These are phyloP conservation scores for Thinocorus orbignyianus DNA, from an alignment of 2,113 vertebrate genomes.

Conservation along the genomic window DNA sequence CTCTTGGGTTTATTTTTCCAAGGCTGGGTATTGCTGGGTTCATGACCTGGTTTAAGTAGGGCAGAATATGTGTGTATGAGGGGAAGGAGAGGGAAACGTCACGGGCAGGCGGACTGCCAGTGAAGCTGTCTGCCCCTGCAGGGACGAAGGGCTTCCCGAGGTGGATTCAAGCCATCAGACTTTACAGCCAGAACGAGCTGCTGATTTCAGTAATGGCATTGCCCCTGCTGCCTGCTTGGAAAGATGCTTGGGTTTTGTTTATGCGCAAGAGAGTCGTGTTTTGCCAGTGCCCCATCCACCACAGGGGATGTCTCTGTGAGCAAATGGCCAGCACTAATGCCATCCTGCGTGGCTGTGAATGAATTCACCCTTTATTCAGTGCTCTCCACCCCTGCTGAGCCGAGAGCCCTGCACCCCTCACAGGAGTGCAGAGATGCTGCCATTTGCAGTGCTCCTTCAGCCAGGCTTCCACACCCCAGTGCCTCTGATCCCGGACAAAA, in stretches of 20 bases:
- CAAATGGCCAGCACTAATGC: conserved; percentile 29
- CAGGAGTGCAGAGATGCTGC: neutral
- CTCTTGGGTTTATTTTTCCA: neutral
- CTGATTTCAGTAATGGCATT: neutral
- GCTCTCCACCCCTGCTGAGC: neutral
- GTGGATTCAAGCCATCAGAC: neutral
- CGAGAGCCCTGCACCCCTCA: neutral
- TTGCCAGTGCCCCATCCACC: neutral
- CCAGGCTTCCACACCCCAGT: neutral
- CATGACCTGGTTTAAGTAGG: neutral
- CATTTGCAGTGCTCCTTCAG: neutral
- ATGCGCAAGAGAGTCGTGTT: neutral
- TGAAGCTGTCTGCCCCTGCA: neutral
- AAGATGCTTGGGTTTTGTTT: neutral
- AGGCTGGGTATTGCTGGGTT: neutral
- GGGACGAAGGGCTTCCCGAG: neutral
- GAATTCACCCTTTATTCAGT: conserved; percentile 10
- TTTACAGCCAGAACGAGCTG: neutral
- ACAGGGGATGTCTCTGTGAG: neutral
- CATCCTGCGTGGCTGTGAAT: conserved; percentile 13
- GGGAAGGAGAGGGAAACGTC: neutral
- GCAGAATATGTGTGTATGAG: neutral
- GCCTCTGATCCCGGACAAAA: conserved; percentile 1
- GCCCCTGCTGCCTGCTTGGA: neutral
- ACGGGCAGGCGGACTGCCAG: accelerated